Evolutionary conservation across 2,888 invertebrate species (phyloP).

Genomic region (Eutolmus rufibarbis): DNA sequence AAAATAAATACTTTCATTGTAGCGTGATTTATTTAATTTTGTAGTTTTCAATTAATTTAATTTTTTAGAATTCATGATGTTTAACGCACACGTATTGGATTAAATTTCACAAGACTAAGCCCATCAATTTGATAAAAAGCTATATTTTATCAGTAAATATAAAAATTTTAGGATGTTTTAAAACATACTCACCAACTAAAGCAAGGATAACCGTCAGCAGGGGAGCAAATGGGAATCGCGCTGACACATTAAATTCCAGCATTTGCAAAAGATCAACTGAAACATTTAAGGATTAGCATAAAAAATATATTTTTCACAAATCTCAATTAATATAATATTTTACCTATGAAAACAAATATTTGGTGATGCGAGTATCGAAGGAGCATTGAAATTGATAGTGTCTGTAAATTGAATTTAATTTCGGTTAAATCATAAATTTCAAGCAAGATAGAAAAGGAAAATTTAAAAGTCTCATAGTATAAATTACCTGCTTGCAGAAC

Average conservation of each 20-base stretch:
- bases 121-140: no score
- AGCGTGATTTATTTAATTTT: no score
- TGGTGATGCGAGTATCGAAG: constrained; percentile 99
- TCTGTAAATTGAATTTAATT: constrained; percentile 72
- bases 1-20: no score
- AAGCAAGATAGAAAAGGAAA: not conserved
- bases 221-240: constrained; percentile 95
- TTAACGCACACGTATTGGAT: no score
- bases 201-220: constrained; percentile 96
- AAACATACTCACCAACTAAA: constrained; percentile 85
- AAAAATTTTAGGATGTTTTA: not conserved
- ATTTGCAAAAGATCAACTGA: constrained; percentile 97
- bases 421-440: not conserved
- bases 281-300: constrained; percentile 55
- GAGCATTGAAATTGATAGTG: constrained; percentile 96
- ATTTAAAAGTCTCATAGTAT: not conserved
- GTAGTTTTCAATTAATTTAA: no score
- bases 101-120: no score
- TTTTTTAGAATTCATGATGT: no score
- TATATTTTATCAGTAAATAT: not conserved
- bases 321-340: constrained; percentile 65
- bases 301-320: not conserved
- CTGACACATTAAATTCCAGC: constrained; percentile 94
- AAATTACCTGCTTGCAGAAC: not conserved
- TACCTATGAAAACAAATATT: constrained; percentile 98